Evolutionary conservation across 1,140 invertebrate genomes (phyloP).

Genomic region (Euglossa dilemma): DNA sequence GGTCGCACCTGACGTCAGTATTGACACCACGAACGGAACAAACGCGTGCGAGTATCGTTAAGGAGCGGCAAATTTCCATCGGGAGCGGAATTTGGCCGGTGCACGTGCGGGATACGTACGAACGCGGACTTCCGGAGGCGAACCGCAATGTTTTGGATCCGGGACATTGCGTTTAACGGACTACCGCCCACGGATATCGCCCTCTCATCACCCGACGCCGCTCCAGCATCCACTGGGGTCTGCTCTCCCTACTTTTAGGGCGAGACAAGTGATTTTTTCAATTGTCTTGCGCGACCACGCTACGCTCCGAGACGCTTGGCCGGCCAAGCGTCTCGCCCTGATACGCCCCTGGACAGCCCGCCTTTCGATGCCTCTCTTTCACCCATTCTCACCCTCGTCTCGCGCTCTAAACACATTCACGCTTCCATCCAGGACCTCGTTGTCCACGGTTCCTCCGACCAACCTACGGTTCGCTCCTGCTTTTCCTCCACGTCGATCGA

Average conservation of each 20-base stretch:
- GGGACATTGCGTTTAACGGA: slow-evolving; percentile 79
- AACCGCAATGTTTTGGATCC: slow-evolving; percentile 63
- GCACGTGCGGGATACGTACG: slow-evolving; percentile 49
- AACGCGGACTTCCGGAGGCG: slow-evolving; percentile 39
- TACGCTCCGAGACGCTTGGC: slow-evolving; percentile 75
- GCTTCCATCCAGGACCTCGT: slow-evolving; percentile 36
- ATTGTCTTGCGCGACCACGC: slow-evolving; percentile 76
- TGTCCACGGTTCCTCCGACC: background rate
- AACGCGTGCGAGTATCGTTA: background rate
- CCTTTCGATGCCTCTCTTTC: slow-evolving; percentile 6
- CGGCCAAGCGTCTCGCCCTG: slow-evolving; percentile 78
- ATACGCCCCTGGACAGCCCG: slow-evolving; percentile 58
- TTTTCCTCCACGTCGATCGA: background rate
- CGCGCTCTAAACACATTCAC: slow-evolving; percentile 56
- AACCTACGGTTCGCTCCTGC: background rate
- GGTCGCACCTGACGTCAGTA: background rate
- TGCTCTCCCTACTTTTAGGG: slow-evolving; percentile 71
- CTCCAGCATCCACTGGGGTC: slow-evolving; percentile 54
- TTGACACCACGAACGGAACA: background rate
- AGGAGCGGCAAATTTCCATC: background rate
- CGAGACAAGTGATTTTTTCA: slow-evolving; percentile 81
- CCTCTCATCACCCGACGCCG: slow-evolving; percentile 62
- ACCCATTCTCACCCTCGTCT: slow-evolving; percentile 43
- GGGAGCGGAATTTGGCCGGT: background rate
- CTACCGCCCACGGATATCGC: slow-evolving; percentile 65